Conservation (phyloP, 1,140 invertebrate species). For the Platorchestia sp. region DNA sequence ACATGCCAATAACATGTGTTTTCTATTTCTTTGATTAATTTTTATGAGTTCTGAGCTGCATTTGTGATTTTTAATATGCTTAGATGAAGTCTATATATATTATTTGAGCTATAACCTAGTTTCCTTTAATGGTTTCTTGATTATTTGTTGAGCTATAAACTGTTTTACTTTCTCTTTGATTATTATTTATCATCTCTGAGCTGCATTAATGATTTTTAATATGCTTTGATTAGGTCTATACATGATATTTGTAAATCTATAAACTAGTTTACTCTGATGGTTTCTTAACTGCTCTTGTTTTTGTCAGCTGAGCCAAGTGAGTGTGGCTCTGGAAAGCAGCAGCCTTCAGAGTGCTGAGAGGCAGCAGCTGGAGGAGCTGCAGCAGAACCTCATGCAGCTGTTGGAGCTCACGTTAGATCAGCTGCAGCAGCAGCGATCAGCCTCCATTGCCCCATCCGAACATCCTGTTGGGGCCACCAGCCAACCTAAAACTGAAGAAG, state of each 20-base stretch:
- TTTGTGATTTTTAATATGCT: too few species aligned
- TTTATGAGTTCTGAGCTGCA: too few species aligned
- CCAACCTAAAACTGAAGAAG: slow-evolving; percentile 14
- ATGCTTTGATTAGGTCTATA: too few species aligned
- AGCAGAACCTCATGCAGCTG: slow-evolving; percentile 19
- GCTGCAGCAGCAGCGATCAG: not conserved
- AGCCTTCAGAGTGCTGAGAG: not conserved
- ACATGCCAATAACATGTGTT: too few species aligned
- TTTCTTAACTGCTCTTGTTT: not conserved
- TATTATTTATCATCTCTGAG: too few species aligned
- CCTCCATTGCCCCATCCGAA: not conserved
- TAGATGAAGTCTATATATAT: too few species aligned
- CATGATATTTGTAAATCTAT: not conserved
- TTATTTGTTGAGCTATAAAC: too few species aligned
- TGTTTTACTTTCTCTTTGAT: too few species aligned
- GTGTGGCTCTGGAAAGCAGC: not conserved
- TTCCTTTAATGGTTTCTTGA: too few species aligned
- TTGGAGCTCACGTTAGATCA: slow-evolving; percentile 4
- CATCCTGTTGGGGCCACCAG: not conserved
- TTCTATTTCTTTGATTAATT: too few species aligned
- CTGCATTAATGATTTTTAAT: too few species aligned
- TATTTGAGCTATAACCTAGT: too few species aligned
- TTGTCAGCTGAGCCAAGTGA: slow-evolving; percentile 1
- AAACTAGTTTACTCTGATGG: not conserved
- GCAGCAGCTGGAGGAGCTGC: slow-evolving; percentile 42